Evolutionary conservation across 2,113 vertebrate genomes (phyloP), one percentile per base, ranked within the genome.

Genomic region (Pithys albifrons): DNA sequence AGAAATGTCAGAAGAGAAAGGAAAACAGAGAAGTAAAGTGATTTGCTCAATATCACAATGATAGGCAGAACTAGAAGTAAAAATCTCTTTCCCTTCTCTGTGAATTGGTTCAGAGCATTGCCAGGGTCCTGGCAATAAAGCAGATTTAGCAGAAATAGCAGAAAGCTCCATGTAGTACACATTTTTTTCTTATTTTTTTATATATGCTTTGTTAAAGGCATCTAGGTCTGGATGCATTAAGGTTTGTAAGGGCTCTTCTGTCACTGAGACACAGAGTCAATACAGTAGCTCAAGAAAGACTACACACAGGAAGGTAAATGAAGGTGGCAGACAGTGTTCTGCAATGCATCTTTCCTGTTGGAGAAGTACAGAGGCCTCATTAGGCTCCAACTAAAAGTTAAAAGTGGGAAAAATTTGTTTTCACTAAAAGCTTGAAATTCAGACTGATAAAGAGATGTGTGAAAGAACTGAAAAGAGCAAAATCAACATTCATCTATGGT

Each of bases 391-490:
- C 19, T 49, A 54, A 52, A 91, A 80, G 41, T 69, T 77, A 62
- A 82, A 46, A 85, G 37, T 8, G 67, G 61, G 51, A 77, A 87
- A 49, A 85, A 67, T 27, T 57, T 66, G 4, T 57, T 74, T 67
- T 75, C 85, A 96, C 91, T 93, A 85, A 96, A 96, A 92, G 19
- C 35, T 88, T 73, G 58, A 89, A 61, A 91, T 87, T 87, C 12
- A 25, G 39, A 17, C 12, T 8, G 5, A 71, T n/a, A 37, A 83
- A 84, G 91, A n/a, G 20, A 58, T 58, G 19, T 33, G 31, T 41
- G 62, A 45, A 37, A 35, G 48, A 51, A 43, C 29, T 49, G 18
- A 12, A 46, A 69, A 51, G 35, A 31, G 22, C 31, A 76, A 62
- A 23, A 14, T 15, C 14, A 58, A 9, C 0, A 6, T 71, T 71